Evolutionary conservation across 37 sponge, comb jelly and placozoan species (phyloP).

Genomic region (Lycopodina hypogea): DNA sequence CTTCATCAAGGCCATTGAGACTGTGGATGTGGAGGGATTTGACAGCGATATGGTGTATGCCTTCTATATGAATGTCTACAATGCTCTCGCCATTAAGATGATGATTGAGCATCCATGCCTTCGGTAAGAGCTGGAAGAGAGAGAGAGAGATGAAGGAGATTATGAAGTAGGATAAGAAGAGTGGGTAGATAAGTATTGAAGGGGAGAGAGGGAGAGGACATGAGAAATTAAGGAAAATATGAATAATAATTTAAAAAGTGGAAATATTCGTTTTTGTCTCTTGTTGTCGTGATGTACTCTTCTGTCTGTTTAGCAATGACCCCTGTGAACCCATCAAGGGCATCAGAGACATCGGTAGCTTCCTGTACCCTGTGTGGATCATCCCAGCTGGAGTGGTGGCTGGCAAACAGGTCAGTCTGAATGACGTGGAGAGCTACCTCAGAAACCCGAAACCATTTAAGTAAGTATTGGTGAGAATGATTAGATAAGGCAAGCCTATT

Average conservation of each 20-base stretch:
- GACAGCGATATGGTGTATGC: conserved; percentile 43
- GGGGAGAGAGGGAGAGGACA: neutral
- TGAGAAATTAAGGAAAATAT: neutral
- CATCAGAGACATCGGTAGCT: conserved; percentile 65
- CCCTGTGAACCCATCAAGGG: conserved; percentile 58
- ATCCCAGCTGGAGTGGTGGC: conserved; percentile 55
- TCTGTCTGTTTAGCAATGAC: neutral
- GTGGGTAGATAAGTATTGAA: neutral
- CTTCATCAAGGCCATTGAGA: conserved; percentile 31
- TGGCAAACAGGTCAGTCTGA: conserved; percentile 55
- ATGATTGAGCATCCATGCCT: conserved; percentile 69
- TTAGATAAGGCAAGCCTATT: neutral
- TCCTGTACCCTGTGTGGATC: conserved; percentile 63
- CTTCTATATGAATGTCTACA: conserved; percentile 80
- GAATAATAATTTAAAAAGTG: neutral
- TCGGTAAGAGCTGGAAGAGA: conserved; percentile 20
- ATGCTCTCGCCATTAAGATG: conserved; percentile 78
- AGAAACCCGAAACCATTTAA: conserved; percentile 60
- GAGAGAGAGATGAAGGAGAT: neutral
- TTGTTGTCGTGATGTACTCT: too few species aligned
- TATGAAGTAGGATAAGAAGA: neutral
- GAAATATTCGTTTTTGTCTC: neutral
- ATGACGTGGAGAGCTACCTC: conserved; percentile 71
- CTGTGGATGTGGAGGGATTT: conserved; percentile 37
- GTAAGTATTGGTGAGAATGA: conserved; percentile 14